Evolutionary conservation across 1,140 invertebrate species (phyloP).

Genomic region (Drosophila quadrilineata): DNA sequence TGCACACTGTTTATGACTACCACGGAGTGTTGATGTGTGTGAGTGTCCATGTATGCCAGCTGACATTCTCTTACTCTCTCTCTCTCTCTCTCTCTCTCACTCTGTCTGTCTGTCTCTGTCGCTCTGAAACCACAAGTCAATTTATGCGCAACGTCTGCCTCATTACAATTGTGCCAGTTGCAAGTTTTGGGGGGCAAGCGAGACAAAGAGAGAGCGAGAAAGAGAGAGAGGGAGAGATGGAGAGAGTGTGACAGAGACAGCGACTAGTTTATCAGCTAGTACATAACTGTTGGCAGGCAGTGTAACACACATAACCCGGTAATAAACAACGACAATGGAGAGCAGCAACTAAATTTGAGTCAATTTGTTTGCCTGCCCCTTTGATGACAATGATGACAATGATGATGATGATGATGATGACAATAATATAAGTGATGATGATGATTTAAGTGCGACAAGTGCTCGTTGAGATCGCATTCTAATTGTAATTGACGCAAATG

Average conservation of each 20-base stretch:
- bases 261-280: too few relatives aligned
- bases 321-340: conserved; percentile 8
- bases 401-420: too few relatives aligned
- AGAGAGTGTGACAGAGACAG: too few relatives aligned
- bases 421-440: too few relatives aligned
- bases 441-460: conserved; percentile 60
- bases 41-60: conserved; percentile 1
- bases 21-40: background rate
- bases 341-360: conserved; percentile 31
- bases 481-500: conserved; percentile 57
- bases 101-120: conserved; percentile 1
- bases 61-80: too few relatives aligned
- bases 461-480: conserved; percentile 35
- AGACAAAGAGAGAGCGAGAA: too few relatives aligned
- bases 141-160: conserved; percentile 51
- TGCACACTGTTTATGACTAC: conserved; percentile 50
- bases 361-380: conserved; percentile 65
- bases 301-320: conserved; percentile 19
- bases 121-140: conserved; percentile 19
- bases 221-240: too few relatives aligned
- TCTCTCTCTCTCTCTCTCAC: background rate
- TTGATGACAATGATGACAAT: too few relatives aligned
- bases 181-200: too few relatives aligned
- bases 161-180: too few relatives aligned
- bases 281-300: conserved; percentile 1